Conservation (phyloP, 2,888 invertebrate species). For the Ypsolopha sequella region DNA sequence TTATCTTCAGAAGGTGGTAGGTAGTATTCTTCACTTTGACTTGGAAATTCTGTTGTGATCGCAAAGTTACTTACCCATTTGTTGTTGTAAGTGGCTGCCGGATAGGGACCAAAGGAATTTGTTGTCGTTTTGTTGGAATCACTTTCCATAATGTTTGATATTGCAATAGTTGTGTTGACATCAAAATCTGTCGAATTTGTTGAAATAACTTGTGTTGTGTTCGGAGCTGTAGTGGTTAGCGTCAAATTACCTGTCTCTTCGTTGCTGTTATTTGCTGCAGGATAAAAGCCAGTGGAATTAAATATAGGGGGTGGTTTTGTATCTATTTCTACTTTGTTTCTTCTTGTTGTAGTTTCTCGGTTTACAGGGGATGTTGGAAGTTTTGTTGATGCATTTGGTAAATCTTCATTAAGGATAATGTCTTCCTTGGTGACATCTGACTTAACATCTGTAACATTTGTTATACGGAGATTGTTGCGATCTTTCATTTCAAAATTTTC, state of each 20-base stretch:
- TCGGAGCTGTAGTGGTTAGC: conserved; percentile 1
- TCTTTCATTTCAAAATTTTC: too few species aligned
- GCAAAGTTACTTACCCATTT: conserved; percentile 8
- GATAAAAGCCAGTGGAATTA: conserved; percentile 22
- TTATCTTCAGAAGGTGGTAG: conserved; percentile 30
- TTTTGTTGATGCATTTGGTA: too few species aligned
- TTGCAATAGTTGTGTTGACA: neutral
- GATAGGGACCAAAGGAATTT: conserved; percentile 14
- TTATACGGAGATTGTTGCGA: too few species aligned
- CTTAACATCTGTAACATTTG: too few species aligned
- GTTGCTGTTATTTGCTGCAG: conserved; percentile 18
- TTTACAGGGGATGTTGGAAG: too few species aligned
- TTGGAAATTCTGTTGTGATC: conserved; percentile 39
- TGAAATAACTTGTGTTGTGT: too few species aligned
- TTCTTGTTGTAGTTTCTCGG: too few species aligned
- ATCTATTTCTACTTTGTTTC: too few species aligned
- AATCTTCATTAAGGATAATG: too few species aligned
- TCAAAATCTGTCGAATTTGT: too few species aligned
- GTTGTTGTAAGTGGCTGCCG: conserved; percentile 19
- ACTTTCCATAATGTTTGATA: conserved; percentile 4
- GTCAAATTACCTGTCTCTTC: neutral
- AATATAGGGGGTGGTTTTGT: neutral
- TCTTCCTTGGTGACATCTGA: too few species aligned
- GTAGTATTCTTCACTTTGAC: conserved; percentile 30
- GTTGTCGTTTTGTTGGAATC: conserved; percentile 2